phyloP scores from a whole-genome alignment of 2,797 vertebrate genomes.

The Pipistrellus kuhlii region DNA sequence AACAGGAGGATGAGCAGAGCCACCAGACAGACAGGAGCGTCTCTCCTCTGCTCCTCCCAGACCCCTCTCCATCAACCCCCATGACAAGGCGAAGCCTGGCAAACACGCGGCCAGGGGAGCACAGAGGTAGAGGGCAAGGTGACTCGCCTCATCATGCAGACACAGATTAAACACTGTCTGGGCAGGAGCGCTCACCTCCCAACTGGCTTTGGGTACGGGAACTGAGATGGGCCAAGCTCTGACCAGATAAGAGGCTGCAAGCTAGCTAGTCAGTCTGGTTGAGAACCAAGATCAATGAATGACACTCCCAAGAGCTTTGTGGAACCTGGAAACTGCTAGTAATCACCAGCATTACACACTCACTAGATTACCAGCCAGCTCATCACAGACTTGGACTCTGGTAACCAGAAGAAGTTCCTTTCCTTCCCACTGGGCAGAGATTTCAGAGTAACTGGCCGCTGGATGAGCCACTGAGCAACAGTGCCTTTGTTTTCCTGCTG shows the following conservation, averaged over 20 bases:
- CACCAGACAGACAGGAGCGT: neutral
- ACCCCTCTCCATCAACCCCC: conserved; percentile 40
- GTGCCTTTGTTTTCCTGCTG: neutral
- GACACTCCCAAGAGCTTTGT: neutral
- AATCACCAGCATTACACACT: neutral
- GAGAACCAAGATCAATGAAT: neutral
- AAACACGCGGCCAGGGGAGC: neutral
- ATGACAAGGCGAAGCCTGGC: conserved; percentile 39
- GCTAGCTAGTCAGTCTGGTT: conserved; percentile 13
- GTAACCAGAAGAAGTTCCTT: neutral
- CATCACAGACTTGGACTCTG: neutral
- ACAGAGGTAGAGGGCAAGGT: conserved; percentile 64
- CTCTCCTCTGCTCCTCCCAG: neutral
- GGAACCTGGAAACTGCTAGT: neutral
- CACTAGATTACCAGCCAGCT: conserved; percentile 19
- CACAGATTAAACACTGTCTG: conserved; percentile 78
- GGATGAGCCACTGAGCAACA: neutral
- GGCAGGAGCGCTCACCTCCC: conserved; percentile 48
- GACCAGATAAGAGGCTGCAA: conserved; percentile 62
- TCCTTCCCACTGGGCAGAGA: conserved; percentile 28
- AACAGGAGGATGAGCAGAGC: conserved; percentile 8
- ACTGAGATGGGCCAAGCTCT: neutral
- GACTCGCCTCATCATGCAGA: conserved; percentile 77
- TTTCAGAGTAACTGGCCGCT: conserved; percentile 25
- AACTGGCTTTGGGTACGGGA: conserved; percentile 55